A percentile compares a stretch with the other conserved stretches of the same genome.
Conservation (phyloP, 2,113 vertebrate genomes). For the Percopsis transmontana region DNA sequence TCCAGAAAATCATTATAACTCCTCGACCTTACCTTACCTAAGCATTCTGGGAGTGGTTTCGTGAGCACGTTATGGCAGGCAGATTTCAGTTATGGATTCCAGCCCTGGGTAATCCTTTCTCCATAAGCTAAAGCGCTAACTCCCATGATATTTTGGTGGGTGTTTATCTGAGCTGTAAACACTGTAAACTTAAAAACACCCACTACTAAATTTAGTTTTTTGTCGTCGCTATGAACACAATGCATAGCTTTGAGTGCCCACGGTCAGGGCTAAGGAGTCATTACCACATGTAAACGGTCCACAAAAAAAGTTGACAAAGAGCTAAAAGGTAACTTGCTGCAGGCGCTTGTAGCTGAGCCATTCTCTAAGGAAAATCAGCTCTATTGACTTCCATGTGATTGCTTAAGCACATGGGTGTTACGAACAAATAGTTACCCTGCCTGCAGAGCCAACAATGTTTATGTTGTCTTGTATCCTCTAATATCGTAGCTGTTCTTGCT, state of each 20-base stretch:
- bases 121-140: no score
- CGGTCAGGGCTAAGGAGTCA: no score
- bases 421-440: conserved; percentile 43
- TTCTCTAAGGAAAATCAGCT: conserved; percentile 19
- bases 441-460: conserved; percentile 42
- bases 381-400: conserved; percentile 44
- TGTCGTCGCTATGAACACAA: no score
- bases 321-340: conserved; percentile 40
- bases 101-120: no score
- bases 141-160: no score
- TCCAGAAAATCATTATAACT: no score
- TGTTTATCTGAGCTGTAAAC: no score
- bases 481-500: conserved; percentile 36
- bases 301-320: conserved; percentile 30
- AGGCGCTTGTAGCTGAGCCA: conserved; percentile 34
- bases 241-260: no score
- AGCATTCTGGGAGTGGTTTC: background rate
- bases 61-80: no score
- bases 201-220: no score
- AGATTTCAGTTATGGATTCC: no score
- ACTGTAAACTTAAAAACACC: no score
- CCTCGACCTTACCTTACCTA: background rate
- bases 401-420: conserved; percentile 52
- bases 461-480: conserved; percentile 20
- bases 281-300: conserved; percentile 10